phyloP scores from a whole-genome alignment of 2,113 vertebrate genomes.

The Dendrocopos noguchii region DNA sequence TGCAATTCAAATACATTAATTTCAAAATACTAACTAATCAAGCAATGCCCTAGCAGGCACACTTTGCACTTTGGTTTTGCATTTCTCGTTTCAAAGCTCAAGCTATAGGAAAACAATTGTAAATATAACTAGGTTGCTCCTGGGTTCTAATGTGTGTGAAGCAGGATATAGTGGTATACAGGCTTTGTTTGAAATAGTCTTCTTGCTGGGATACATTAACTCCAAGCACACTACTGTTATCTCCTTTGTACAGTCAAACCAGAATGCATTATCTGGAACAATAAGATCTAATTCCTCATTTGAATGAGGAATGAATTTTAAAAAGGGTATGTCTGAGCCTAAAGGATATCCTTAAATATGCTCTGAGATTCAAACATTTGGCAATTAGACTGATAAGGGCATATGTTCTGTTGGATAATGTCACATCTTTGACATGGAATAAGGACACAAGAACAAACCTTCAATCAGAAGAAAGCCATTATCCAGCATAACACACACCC shows the following conservation, averaged over 20 bases:
- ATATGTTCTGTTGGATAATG: conserved; percentile 15
- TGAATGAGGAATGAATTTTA: conserved; percentile 10
- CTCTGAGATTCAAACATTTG: conserved; percentile 5
- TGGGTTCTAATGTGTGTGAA: neutral
- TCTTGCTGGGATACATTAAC: neutral
- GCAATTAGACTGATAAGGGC: conserved; percentile 7
- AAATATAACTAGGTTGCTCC: neutral
- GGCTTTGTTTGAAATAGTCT: neutral
- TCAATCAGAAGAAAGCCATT: conserved; percentile 9
- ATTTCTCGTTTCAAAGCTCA: neutral
- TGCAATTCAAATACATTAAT: neutral
- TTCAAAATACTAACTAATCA: neutral
- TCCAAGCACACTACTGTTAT: conserved; percentile 10
- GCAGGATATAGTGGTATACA: neutral
- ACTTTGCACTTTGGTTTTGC: neutral
- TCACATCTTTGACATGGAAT: neutral
- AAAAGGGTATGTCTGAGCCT: conserved; percentile 4
- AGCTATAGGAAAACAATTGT: neutral
- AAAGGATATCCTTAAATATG: conserved; percentile 28
- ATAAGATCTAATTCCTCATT: conserved; percentile 52
- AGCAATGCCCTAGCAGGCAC: neutral
- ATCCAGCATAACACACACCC: neutral
- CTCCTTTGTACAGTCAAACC: conserved; percentile 16
- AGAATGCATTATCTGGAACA: conserved; percentile 22
- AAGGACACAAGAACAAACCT: neutral